These are phyloP conservation scores for Gymnosoma rotundatum DNA, from an alignment of 2,888 invertebrate genomes.

Conservation along the genomic window DNA sequence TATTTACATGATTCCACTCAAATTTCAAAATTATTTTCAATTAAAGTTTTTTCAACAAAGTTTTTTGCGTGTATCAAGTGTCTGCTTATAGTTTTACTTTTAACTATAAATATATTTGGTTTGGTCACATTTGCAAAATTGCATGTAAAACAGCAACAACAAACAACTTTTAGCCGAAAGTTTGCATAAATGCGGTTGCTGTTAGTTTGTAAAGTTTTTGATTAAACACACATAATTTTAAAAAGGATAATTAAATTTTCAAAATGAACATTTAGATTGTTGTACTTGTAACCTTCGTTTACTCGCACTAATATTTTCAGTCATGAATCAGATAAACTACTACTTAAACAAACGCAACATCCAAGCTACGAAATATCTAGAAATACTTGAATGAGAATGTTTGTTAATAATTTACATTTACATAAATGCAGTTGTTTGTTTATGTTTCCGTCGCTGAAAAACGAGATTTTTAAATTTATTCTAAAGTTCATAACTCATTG, in stretches of 20 bases:
- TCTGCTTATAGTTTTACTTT: conserved; percentile 7
- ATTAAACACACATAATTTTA: conserved; percentile 75
- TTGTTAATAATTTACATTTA: conserved; percentile 47
- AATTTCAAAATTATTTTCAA: background rate
- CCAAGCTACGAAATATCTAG: conserved; percentile 1
- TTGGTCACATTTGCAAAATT: conserved; percentile 67
- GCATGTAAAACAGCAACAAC: conserved; percentile 44
- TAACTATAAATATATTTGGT: conserved; percentile 13
- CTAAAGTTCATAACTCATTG: background rate
- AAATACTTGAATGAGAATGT: conserved; percentile 2
- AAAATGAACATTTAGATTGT: conserved; percentile 64
- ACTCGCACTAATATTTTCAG: conserved; percentile 36
- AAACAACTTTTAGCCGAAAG: conserved; percentile 51
- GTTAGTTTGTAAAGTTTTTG: conserved; percentile 37
- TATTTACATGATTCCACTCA: no score
- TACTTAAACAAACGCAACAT: conserved; percentile 19
- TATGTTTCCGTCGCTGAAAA: background rate
- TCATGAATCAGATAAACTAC: conserved; percentile 48
- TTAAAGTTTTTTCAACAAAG: no score
- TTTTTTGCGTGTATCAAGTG: background rate
- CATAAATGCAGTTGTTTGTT: background rate
- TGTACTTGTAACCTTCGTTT: conserved; percentile 49
- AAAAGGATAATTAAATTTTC: conserved; percentile 79
- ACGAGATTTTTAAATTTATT: conserved; percentile 31
- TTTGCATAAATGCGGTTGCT: conserved; percentile 61